Percentiles rank a stretch among this genome's conserved stretches.
Conservation (phyloP, 1,140 invertebrate species). For the Drosophila micromelanica region DNA sequence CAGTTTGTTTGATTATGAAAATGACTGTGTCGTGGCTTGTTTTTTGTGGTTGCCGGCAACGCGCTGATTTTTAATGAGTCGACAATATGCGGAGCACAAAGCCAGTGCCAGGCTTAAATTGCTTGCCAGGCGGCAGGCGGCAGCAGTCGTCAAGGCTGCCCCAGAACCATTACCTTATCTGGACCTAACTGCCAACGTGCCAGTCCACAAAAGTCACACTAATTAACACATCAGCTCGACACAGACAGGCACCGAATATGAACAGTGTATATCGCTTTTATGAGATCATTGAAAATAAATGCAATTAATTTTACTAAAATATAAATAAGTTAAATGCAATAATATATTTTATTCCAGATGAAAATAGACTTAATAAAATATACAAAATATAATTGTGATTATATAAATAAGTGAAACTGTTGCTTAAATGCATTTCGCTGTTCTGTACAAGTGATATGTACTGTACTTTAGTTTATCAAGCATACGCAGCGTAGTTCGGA, state of each 20-base stretch:
- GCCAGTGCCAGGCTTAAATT: slow-evolving; percentile 26
- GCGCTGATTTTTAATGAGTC: slow-evolving; percentile 66
- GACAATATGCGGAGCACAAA: slow-evolving; percentile 39
- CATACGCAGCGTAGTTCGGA: slow-evolving; percentile 40
- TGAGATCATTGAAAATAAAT: no score
- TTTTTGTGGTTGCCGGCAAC: slow-evolving; percentile 18
- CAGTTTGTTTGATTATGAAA: slow-evolving; percentile 75
- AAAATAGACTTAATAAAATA: no score
- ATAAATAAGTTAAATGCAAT: no score
- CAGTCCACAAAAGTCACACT: slow-evolving; percentile 35
- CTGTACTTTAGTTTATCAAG: slow-evolving; percentile 52
- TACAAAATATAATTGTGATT: no score
- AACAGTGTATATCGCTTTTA: no score
- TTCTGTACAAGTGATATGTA: neutral
- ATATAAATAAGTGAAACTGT: no score
- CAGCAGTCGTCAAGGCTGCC: neutral
- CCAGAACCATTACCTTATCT: slow-evolving; percentile 19
- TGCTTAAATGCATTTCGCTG: no score
- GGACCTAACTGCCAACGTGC: slow-evolving; percentile 10
- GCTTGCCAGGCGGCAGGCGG: neutral
- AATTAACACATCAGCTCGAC: slow-evolving; percentile 60
- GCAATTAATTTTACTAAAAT: no score
- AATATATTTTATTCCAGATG: no score
- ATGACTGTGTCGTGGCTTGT: slow-evolving; percentile 47
- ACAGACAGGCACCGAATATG: no score